Percentiles rank a stretch among this genome's conserved stretches.
Conservation (phyloP, 2,888 invertebrate species). For the Entomobrya proxima region DNA sequence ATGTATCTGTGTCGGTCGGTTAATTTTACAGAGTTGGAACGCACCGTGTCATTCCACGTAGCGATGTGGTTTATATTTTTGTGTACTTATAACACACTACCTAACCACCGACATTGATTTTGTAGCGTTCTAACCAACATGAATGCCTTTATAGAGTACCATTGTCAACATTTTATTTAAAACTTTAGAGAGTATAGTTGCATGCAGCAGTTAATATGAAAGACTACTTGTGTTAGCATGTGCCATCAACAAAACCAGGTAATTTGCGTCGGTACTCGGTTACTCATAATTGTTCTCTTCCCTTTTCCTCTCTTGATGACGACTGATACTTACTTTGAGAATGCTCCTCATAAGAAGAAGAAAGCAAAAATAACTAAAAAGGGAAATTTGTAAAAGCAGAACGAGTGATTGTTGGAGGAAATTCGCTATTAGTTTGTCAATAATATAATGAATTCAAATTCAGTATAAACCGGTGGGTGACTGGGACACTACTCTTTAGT, state of each 20-base stretch:
- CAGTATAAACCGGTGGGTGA: no score
- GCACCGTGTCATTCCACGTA: background rate
- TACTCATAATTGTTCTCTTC: background rate
- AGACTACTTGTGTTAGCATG: no score
- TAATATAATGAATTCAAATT: background rate
- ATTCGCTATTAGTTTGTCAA: constrained; percentile 15
- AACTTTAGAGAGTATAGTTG: no score
- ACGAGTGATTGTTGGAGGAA: constrained; percentile 16
- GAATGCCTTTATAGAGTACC: no score
- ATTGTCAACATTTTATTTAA: background rate
- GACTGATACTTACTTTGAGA: background rate
- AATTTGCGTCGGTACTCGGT: constrained; percentile 13
- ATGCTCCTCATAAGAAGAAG: background rate
- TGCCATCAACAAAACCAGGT: constrained; percentile 5
- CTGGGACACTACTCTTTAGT: no score
- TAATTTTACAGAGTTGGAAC: no score
- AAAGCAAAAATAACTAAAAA: background rate
- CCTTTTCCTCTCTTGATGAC: background rate
- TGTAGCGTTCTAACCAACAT: no score
- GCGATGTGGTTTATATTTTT: background rate
- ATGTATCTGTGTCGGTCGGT: background rate
- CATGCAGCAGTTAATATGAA: no score
- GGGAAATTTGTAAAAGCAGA: constrained; percentile 4
- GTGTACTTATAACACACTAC: background rate
- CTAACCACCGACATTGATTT: background rate